Evolutionary conservation across 2,888 invertebrate species (phyloP), one percentile per base, ranked within the genome.

Genomic region (Atethmia centrago): DNA sequence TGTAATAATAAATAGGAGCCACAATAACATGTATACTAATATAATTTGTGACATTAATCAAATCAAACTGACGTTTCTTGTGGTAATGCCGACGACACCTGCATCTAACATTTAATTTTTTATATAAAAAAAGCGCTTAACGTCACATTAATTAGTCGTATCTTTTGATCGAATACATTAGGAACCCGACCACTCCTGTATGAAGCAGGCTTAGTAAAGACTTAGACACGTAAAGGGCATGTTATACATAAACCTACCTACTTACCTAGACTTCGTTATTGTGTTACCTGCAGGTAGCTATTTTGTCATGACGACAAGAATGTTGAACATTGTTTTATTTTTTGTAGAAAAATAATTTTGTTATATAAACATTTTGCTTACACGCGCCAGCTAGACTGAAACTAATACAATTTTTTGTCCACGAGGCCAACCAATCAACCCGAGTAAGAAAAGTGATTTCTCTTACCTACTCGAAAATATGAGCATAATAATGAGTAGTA

Each of bases 71-170:
- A 69, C 58, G 47, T 65, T 74, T 74, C 62, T 72, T 80, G 67
- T 65, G 64, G 45, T 42, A 31, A 36, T 55, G 80, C 85, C 45
- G 82, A 84, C 84, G 68, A 61, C 88, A 91, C 81, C 91, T 88
- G 88, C 91, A 84, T 77, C 58, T 80, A 73, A 40, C 71, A 83
- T 85, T 86, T 81, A 85, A 79, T 85, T 79, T 85, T 85, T 80
- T 66, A 36, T 45, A 40, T 9, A 85, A 81, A 87, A 85, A 88
- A 87, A 89, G 85, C 83, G 86, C 84, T 88, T 86, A 87, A 89
- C 88, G 89, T 90, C 90, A 88, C 85, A 89, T 91, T 90, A 89
- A 92, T 91, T 92, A 91, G 85, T 71, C 64, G 84, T 91, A 92
- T 92, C 92, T 84, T 69, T 82, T 77, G 76, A 87, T 87, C 79